Evolutionary conservation across 2,113 vertebrate species (phyloP), one percentile per base, ranked within the genome.

Genomic region (Patagioenas fasciata): DNA sequence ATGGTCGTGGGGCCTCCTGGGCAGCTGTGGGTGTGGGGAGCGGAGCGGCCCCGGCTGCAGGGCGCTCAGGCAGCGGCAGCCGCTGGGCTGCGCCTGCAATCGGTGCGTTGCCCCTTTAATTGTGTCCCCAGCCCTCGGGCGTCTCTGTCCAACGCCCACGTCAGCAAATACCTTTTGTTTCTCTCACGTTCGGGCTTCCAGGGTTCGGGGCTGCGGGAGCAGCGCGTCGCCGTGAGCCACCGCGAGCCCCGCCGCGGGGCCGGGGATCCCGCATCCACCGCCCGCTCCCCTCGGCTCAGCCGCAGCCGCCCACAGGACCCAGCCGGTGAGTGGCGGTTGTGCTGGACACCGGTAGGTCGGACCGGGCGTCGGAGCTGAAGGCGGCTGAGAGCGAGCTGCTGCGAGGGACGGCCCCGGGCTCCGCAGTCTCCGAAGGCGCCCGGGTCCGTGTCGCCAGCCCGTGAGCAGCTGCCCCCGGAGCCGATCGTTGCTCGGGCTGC

Each of bases 121-220:
- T 99, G 98, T 98, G 98, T 99, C 98, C 98, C 98, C 98, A 98
- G 98, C 99, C 99, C 99, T 98, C 98, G 99, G 99, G 99, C 99
- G 98, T 98, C 98, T 97, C 97, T 98, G 98, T 83, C 97, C 98
- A 97, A 98, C 99, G 99, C 99, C 99, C 99, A 99, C 99, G 99
- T 99, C 99, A 99, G 99, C 99, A 99, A 98, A 98, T 97, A 96
- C 99, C 98, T 98, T 98, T 98, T 98, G 98, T 98, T 98, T 98
- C 98, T 93, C 96, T 96, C 96, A 96, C 96, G 96, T 97, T 98
- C 98, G 99, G 99, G 99, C 98, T 99, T 89, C 98, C 98, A 88
- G 98, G 98, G 98, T 93, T 98, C 98, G 98, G 98, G 99, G 97
- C 97, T 91, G 97, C 92, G 51, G 51, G 51, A 53, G 57, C 88